Conservation (phyloP, 2,113 vertebrate species). For the Hemicordylus capensis region DNA sequence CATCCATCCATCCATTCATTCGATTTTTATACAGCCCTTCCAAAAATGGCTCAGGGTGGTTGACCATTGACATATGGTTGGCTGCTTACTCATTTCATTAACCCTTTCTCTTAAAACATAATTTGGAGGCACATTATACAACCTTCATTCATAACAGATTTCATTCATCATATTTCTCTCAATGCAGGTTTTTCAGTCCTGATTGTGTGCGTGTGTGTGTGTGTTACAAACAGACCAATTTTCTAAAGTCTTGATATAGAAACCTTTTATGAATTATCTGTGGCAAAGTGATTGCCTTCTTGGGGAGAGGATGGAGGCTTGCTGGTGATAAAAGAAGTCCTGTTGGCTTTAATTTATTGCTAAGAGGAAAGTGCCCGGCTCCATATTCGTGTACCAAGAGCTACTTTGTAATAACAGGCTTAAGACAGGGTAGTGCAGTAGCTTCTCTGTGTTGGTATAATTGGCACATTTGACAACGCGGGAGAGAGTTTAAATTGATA, state of each 20-base stretch:
- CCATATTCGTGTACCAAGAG: neutral
- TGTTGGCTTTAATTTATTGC: constrained; percentile 42
- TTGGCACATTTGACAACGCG: constrained; percentile 16
- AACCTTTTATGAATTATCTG: constrained; percentile 20
- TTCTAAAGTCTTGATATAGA: constrained; percentile 14
- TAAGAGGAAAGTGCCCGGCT: constrained; percentile 37
- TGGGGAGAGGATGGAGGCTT: neutral
- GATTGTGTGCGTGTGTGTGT: constrained; percentile 7
- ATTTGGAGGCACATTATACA: constrained; percentile 31
- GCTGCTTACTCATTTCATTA: neutral
- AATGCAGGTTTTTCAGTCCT: neutral
- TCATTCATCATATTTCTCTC: constrained; percentile 3
- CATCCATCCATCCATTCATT: too few species aligned
- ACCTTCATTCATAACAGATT: constrained; percentile 13
- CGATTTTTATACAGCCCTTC: too few species aligned
- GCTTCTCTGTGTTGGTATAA: constrained; percentile 49
- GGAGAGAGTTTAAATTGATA: constrained; percentile 48
- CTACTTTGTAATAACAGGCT: constrained; percentile 45
- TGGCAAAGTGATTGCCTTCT: constrained; percentile 23
- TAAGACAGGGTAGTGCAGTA: constrained; percentile 30
- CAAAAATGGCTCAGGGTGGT: too few species aligned
- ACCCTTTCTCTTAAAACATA: constrained; percentile 18
- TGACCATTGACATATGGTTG: neutral
- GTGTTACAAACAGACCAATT: constrained; percentile 18
- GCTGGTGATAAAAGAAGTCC: neutral